A percentile compares a stretch with the other conserved stretches of the same genome.
Evolutionary conservation across 2,113 vertebrate species (phyloP).

Genomic region (Hystrix cristata): DNA sequence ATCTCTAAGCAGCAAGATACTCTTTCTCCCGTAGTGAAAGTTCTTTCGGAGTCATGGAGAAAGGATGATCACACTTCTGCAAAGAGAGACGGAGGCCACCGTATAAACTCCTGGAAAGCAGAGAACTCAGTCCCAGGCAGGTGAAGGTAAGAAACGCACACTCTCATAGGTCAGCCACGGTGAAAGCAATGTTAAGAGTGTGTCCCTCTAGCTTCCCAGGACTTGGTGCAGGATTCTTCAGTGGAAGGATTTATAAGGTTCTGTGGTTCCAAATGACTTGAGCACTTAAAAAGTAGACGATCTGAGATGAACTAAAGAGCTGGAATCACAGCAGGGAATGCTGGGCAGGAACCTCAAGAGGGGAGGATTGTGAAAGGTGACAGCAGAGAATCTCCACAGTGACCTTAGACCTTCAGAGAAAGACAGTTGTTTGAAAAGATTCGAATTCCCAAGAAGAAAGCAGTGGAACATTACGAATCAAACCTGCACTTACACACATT

Average conservation of each 20-base stretch:
- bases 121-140: background rate
- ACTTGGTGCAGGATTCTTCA: background rate
- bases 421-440: background rate
- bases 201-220: background rate
- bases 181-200: background rate
- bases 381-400: background rate
- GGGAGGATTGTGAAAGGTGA: background rate
- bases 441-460: background rate
- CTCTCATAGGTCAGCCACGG: background rate
- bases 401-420: background rate
- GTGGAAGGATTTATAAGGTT: background rate
- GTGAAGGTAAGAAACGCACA: background rate
- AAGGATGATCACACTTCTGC: background rate
- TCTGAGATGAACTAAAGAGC: background rate
- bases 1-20: background rate
- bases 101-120: background rate
- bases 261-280: background rate
- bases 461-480: background rate
- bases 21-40: background rate
- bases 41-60: background rate
- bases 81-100: background rate
- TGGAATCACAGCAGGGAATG: background rate
- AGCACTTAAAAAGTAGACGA: background rate
- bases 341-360: background rate
- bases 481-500: background rate